phyloP scores from a whole-genome alignment of 2,797 vertebrate species.

The Neoniphon sammara region DNA sequence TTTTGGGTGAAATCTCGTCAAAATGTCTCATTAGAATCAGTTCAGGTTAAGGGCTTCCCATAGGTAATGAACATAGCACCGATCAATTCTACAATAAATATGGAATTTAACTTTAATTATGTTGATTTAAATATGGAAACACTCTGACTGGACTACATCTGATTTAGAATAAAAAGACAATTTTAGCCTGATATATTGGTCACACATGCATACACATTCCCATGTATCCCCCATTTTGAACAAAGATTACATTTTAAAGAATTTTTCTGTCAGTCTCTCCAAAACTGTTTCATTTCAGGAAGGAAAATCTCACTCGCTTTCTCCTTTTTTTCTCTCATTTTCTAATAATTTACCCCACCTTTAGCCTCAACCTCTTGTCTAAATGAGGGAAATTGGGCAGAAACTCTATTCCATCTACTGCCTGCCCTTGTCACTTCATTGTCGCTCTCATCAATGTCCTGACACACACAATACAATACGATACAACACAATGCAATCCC shows the following conservation, averaged over 20 bases:
- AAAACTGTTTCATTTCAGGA: neutral
- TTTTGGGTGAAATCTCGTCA: too few species aligned
- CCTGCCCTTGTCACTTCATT: conserved; percentile 53
- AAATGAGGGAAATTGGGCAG: conserved; percentile 79
- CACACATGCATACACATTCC: neutral
- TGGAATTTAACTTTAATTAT: too few species aligned
- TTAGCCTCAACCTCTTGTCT: conserved; percentile 53
- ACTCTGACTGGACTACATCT: too few species aligned
- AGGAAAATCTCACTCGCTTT: neutral
- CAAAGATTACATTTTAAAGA: neutral
- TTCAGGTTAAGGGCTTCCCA: too few species aligned
- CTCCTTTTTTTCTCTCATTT: conserved; percentile 2
- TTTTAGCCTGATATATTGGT: too few species aligned
- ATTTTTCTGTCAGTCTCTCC: conserved; percentile 6
- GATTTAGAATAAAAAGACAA: too few species aligned
- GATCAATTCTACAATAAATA: too few species aligned
- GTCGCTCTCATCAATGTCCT: conserved; percentile 58
- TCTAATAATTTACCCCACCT: conserved; percentile 12
- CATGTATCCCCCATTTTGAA: too few species aligned
- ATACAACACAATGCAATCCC: conserved; percentile 44
- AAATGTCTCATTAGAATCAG: too few species aligned
- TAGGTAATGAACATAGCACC: too few species aligned
- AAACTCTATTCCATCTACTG: conserved; percentile 73
- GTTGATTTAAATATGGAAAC: too few species aligned
- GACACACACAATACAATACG: conserved; percentile 48